Percentiles rank a stretch among this genome's conserved stretches.
phyloP scores from a whole-genome alignment of 2,888 invertebrate species.

The Portevinia maculata region DNA sequence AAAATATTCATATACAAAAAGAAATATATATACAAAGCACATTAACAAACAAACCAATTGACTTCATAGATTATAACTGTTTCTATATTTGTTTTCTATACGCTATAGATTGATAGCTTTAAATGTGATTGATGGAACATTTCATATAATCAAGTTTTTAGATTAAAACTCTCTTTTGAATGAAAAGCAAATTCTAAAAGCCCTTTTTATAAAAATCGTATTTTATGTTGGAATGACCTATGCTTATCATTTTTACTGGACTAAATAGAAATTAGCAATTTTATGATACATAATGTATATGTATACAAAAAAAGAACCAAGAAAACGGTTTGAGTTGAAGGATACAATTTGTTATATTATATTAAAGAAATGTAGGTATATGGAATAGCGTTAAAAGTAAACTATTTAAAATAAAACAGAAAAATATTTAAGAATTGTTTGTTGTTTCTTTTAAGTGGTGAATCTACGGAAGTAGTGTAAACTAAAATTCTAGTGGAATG shows the following conservation, averaged over 20 bases:
- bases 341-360: constrained; percentile 48
- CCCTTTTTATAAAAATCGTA: constrained; percentile 26
- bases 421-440: constrained; percentile 26
- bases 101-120: constrained; percentile 68
- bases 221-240: constrained; percentile 1
- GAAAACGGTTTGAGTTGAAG: constrained; percentile 14
- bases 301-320: constrained; percentile 8
- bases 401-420: constrained; percentile 52
- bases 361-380: constrained; percentile 44
- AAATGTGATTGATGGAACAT: constrained; percentile 63
- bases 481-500: neutral
- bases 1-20: neutral
- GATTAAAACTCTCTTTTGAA: constrained; percentile 16
- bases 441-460: neutral
- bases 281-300: constrained; percentile 16
- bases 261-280: constrained; percentile 14
- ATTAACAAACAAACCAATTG: constrained; percentile 44
- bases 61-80: constrained; percentile 38
- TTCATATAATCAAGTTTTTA: constrained; percentile 55
- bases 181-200: constrained; percentile 3
- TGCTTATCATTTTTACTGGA: constrained; percentile 26
- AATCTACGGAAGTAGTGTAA: neutral
- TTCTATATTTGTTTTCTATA: constrained; percentile 9
- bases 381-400: constrained; percentile 47
- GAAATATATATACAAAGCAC: constrained; percentile 42